Percentiles rank a stretch among this genome's conserved stretches.
Conservation (phyloP, 2,888 invertebrate genomes). For the Criorhina ranunculi region DNA sequence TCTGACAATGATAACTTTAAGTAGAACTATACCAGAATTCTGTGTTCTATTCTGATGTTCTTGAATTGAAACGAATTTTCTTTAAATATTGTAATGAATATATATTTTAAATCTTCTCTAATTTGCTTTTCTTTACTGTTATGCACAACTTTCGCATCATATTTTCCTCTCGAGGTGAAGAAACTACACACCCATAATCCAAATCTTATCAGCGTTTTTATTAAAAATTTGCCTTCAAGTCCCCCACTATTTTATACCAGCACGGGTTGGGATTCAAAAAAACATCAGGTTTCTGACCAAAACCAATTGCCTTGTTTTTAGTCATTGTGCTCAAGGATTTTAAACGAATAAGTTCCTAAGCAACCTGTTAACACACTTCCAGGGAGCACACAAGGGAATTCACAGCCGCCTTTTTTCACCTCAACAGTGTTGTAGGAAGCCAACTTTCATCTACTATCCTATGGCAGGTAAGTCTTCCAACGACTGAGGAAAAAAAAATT, state of each 20-base stretch:
- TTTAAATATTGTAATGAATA: too few relatives aligned
- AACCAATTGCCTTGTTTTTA: slow-evolving; percentile 12
- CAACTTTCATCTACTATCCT: slow-evolving; percentile 3
- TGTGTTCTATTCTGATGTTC: too few relatives aligned
- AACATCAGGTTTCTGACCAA: slow-evolving; percentile 13
- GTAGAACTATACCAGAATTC: too few relatives aligned
- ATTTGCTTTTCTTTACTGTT: background rate
- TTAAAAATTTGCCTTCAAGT: slow-evolving; percentile 1
- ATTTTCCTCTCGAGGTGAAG: background rate
- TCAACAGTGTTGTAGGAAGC: slow-evolving; percentile 4
- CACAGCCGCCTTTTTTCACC: slow-evolving; percentile 11
- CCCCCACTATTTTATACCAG: background rate
- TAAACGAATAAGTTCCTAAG: slow-evolving; percentile 11
- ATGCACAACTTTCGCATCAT: background rate
- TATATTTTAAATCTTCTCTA: background rate
- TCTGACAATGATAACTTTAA: too few relatives aligned
- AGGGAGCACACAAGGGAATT: slow-evolving; percentile 15
- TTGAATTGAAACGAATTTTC: too few relatives aligned
- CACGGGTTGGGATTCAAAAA: background rate
- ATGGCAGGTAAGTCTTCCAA: slow-evolving; percentile 3
- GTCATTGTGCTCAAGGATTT: slow-evolving; percentile 24
- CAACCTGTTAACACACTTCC: slow-evolving; percentile 28
- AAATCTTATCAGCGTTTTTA: background rate
- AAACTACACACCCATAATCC: too few relatives aligned
- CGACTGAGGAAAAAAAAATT: slow-evolving; percentile 19